phyloP scores from a whole-genome alignment of 2,113 vertebrate species.

The Plotosus lineatus region DNA sequence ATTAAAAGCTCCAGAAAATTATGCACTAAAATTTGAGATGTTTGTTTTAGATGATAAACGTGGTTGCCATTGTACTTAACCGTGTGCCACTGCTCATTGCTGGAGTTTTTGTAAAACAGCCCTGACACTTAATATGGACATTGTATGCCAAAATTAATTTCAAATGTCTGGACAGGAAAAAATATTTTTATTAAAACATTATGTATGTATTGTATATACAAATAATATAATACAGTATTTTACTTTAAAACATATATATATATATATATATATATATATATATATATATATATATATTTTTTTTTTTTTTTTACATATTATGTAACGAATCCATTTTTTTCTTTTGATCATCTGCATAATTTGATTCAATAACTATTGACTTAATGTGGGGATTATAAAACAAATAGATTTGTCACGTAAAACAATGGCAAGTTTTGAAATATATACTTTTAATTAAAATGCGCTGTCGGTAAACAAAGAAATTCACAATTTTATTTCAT shows the following conservation, averaged over 20 bases:
- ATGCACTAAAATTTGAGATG: neutral
- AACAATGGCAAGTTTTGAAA: neutral
- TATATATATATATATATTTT: neutral
- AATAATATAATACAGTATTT: neutral
- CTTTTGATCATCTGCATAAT: neutral
- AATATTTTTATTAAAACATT: neutral
- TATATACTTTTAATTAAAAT: neutral
- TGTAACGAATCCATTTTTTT: neutral
- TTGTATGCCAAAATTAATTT: neutral
- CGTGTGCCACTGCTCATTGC: neutral
- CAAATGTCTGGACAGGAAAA: too few species aligned
- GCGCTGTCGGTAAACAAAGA: neutral
- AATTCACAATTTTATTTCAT: neutral
- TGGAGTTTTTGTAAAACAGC: neutral
- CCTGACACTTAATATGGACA: neutral
- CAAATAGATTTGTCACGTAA: neutral
- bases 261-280: too few species aligned
- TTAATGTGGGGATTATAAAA: neutral
- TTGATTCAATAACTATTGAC: too few species aligned
- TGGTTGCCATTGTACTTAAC: conserved; percentile 22
- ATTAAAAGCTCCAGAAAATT: neutral
- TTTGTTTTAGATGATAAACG: neutral
- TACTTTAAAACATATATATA: neutral
- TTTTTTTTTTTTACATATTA: neutral
- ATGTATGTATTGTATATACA: neutral